Base-by-base conservation (phyloP, 2,797 vertebrate species). In the Pteronotus mesoamericanus region DNA sequence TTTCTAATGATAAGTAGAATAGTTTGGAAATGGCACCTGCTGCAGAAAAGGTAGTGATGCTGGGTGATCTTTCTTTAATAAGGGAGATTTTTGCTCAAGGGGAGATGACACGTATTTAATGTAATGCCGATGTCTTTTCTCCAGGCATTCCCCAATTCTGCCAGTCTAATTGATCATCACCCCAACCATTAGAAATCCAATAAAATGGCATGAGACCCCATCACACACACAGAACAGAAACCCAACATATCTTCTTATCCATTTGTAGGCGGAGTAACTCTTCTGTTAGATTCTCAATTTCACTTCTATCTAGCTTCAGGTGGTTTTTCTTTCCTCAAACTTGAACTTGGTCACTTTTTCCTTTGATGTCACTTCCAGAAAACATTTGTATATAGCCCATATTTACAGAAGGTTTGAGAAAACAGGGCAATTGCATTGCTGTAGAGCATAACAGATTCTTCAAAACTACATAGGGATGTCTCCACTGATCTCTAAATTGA, bases 1-100 rank as follows among this genome's bases (percentile, higher is more conserved):
- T 92, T 91, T 74, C 86, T 93, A 86, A 78, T 88, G 89, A 68
- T 72, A 85, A 91, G 84, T 72, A 75, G 82, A 48, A n/a, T 85
- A 93, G 78, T 87, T 78, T 48, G 78, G 82, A 51, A 53, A 86
- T 22, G 51, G 34, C 74, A 44, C 21, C 19, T 39, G 55, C 55
- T 94, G 86, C 59, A 64, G 37, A 69, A 93, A 69, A 92, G 68
- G 22, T 66, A 53, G n/a, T 9, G 34, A 69, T 71, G 48, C 14
- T 55, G 46, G 48, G 6, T 34, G 88, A 78, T 90, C 86, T 82
- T 86, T 75, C 71, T 90, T 94, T 72, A 72, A 82, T 91, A 75
- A 69, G 69, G 59, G 55, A 92, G n/a, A n/a, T 37, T 75, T 89
- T 82, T 77, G 39, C 16, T 64, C 72, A 48, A 59, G 53, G 79